Base-by-base conservation (phyloP, 2,888 invertebrate genomes). In the Balanococcus diminutus region DNA sequence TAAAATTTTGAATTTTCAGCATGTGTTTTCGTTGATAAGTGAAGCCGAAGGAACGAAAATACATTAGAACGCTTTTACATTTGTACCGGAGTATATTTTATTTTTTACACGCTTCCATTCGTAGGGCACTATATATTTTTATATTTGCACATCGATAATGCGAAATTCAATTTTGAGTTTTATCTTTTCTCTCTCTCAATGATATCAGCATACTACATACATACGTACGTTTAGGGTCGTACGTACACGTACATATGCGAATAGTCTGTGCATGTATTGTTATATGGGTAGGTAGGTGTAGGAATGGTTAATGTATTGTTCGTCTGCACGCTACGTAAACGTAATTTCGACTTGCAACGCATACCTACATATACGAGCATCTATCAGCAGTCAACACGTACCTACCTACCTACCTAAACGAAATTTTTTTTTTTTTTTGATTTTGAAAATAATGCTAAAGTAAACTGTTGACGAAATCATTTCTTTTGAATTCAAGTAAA, bases 141-240 rank as follows among this genome's bases (percentile, higher is more conserved):
- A 31, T 32, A 72, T 72, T 72, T 72, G 72, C 28, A 31, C 31
- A 31, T 72, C 72, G 72, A 72, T 72, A 31, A 72, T 28, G 72
- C 31, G 28, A 72, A 72, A 72, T 72, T 72, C 72, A 72, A 72
- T 72, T 72, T 72, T 72, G 31, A 72, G 6, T 72, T 72, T 16
- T 72, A 72, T 72, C 31, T 72, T 72, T 72, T 72, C 72, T 36
- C 8, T n/a, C n/a, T 51, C 22, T 8, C 22, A 22, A 56, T 56
- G 56, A 19, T 22, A 56, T 56, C 56, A 56, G 56, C 22, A 22
- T 56, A 56, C 3, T 8, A 6, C 3, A 8, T 51, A 51, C 14
- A 5, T 51, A 14, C 51, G 6, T 51, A 51, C 51, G 4, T 8
- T 14, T 8, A 4, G 14, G 14, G 4, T 3, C 72, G 19, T 72